Evolutionary conservation across 2,888 invertebrate genomes (phyloP), one percentile per base, ranked within the genome.

Genomic region (Exephanes ischioxanthus): DNA sequence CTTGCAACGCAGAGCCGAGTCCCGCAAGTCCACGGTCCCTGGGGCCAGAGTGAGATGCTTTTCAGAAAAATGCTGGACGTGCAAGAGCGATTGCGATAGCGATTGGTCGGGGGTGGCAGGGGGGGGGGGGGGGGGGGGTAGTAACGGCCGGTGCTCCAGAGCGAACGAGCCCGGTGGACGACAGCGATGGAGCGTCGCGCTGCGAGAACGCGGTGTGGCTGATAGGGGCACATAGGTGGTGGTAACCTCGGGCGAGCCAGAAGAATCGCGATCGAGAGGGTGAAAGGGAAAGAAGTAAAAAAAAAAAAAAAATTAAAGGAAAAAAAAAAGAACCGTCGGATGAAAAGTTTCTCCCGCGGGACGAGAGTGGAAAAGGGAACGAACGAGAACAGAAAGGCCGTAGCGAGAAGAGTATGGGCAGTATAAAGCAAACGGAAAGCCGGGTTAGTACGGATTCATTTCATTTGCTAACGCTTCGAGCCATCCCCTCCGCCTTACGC

Each of bases 31-130:
- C 78, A 87, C 89, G 87, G 89, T 89, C 89, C 88, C 88, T 87
- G 83, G 84, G 86, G 83, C 75, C 81, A 14, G 87, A 89, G 89
- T 78, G 88, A 89, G 90, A 90, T 81, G 87, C 88, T 88, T 90
- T 89, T 87, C 86, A 86, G 90, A 91, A 91, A 92, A 91, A 91
- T 91, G 91, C 90, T 89, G 88, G 89, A 87, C 90, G 88, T 86
- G 89, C 90, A 90, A 88, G 89, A 89, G 89, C 91, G 88, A 90
- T 90, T 89, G 90, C 87, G 89, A 90, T 88, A 89, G 91, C 85
- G 81, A 19, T 5, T 26, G 41, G 48, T 26, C n/a, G 61, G 33
- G 58, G 73, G 73, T 33, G 75, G 63, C 3, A 14, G 3, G 58
- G 67, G 16, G 61, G 26, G 16, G 9, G 37, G 33, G 51, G 30